Conservation (phyloP, 2,113 vertebrate species). For the Hepsetus odoe region DNA sequence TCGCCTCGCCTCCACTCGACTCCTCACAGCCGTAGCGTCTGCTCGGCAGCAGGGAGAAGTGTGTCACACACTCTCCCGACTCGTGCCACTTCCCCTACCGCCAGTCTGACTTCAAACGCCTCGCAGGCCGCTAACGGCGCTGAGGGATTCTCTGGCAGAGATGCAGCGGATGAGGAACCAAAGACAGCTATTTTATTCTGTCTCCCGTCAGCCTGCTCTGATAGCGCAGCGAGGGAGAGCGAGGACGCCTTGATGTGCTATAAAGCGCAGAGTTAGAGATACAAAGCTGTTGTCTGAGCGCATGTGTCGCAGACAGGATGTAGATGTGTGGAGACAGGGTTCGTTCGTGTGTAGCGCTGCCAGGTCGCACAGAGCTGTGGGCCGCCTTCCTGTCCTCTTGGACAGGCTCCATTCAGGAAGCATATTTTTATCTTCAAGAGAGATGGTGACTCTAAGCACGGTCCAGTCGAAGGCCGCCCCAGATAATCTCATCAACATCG, state of each 20-base stretch:
- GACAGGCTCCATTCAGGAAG: slow-evolving; percentile 27
- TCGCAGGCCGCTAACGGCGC: slow-evolving; percentile 55
- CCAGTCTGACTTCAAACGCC: slow-evolving; percentile 63
- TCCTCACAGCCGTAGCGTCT: slow-evolving; percentile 22
- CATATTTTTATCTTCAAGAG: slow-evolving; percentile 49
- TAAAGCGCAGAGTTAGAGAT: slow-evolving; percentile 68
- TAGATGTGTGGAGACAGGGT: slow-evolving; percentile 11
- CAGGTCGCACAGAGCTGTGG: slow-evolving; percentile 10
- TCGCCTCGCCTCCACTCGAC: background rate
- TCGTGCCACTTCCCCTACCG: slow-evolving; percentile 34
- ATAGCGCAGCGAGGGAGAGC: slow-evolving; percentile 51
- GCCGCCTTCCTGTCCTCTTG: background rate
- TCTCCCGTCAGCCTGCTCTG: slow-evolving; percentile 60
- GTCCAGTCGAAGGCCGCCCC: slow-evolving; percentile 32
- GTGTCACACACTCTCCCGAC: slow-evolving; percentile 31
- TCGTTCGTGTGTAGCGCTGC: background rate
- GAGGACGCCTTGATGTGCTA: slow-evolving; percentile 32
- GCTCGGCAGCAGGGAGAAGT: slow-evolving; percentile 49
- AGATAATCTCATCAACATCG: slow-evolving; percentile 41
- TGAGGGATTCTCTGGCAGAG: slow-evolving; percentile 63
- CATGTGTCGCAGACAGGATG: background rate
- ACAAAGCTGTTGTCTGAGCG: slow-evolving; percentile 56
- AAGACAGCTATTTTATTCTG: slow-evolving; percentile 65
- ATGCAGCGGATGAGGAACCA: slow-evolving; percentile 61
- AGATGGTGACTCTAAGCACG: slow-evolving; percentile 3